Evolutionary conservation across 1,140 invertebrate genomes (phyloP), one percentile per base, ranked within the genome.

Genomic region (Drosophila ananassae): DNA sequence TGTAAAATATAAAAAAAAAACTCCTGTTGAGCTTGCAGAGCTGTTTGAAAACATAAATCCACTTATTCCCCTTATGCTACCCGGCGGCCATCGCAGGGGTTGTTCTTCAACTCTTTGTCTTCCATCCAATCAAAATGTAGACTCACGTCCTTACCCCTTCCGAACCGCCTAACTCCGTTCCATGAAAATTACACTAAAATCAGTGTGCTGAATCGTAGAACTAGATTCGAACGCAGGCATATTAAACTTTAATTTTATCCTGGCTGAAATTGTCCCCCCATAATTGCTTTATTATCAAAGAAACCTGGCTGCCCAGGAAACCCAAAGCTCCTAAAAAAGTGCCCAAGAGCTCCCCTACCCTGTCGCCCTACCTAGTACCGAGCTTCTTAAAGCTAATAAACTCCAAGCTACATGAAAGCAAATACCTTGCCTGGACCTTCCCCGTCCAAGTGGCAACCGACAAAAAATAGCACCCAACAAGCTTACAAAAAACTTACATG

Each of bases 381-480:
- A 9, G 34, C 59, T 63, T 64, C 73, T 79, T 68, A 77, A 79
- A 85, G 81, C 81, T 85, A 78, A 85, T 85, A 85, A 85, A 85
- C 81, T 85, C 63, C 44, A 66, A 63, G 63, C 41, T 66, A 84
- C 81, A 80, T 85, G 73, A 85, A 85, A 85, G 77, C 54, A 76
- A 85, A 87, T 85, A 78, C 78, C 61, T 62, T 34, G 77, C 55
- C 50, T 41, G 57, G 52, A 60, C 73, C 66, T 61, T 69, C 63
- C 54, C 59, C 59, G 61, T 46, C 59, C 54, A 51, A 68, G 13
- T 32, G 39, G 55, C 47, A 34, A 13, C 51, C n/a, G 44, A 51
- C 50, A 59, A 56, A 64, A 48, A 58, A 75, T 82, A 74, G 68
- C 68, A 77, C 64, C 47, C 44, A 77, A 62, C 50, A 46, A 47